phyloP scores from a whole-genome alignment of 2,797 vertebrate species.

The Carapus acus region DNA sequence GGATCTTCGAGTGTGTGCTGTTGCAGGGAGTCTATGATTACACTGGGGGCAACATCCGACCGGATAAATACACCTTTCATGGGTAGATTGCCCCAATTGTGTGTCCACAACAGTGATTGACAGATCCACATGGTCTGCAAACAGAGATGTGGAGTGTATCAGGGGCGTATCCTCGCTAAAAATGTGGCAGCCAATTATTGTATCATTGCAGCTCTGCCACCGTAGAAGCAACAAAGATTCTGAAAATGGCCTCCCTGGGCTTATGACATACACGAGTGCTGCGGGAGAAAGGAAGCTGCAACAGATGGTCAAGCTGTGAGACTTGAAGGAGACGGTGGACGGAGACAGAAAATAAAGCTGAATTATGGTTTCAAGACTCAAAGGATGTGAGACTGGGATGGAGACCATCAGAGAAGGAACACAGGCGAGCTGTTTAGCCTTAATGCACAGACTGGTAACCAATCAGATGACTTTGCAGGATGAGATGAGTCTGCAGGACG shows the following conservation, averaged over 20 bases:
- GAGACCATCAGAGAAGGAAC: background rate
- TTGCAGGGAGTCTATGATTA: too few species aligned
- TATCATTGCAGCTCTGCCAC: background rate
- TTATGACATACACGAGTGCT: background rate
- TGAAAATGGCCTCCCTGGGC: conserved; percentile 1
- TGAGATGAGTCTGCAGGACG: background rate
- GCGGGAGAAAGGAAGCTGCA: background rate
- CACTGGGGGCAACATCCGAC: too few species aligned
- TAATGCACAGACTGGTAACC: background rate
- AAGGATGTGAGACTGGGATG: background rate
- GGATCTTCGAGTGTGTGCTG: too few species aligned
- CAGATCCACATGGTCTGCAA: too few species aligned
- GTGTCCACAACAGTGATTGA: too few species aligned
- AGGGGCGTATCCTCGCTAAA: too few species aligned
- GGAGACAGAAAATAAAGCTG: background rate
- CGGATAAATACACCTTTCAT: too few species aligned
- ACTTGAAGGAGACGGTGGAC: background rate
- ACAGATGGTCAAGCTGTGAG: background rate
- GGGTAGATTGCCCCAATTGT: too few species aligned
- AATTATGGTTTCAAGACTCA: background rate
- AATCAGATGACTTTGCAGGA: background rate
- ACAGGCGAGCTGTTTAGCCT: background rate
- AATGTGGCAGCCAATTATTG: too few species aligned
- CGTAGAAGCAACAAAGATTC: background rate
- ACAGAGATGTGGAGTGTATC: too few species aligned